Conservation (phyloP, 2,888 invertebrate genomes). For the Caenorhabditis panamensis region DNA sequence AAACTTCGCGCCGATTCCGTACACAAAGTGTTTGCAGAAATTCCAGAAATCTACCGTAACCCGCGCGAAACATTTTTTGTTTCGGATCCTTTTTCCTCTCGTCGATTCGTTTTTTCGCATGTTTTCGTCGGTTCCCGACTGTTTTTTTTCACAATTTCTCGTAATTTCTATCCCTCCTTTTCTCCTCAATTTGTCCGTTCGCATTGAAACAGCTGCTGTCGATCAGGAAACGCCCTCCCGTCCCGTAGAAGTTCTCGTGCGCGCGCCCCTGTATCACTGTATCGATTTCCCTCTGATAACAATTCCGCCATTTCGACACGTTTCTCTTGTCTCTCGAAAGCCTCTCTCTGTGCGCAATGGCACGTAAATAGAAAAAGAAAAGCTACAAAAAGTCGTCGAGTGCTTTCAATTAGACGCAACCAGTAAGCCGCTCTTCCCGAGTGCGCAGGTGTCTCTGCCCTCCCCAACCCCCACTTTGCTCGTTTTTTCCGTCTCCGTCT, state of each 20-base stretch:
- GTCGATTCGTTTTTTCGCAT: neutral
- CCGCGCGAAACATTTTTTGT: slow-evolving; percentile 1
- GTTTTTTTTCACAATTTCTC: neutral
- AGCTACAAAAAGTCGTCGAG: slow-evolving; percentile 49
- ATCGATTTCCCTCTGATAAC: slow-evolving; percentile 52
- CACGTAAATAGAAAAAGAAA: slow-evolving; percentile 2
- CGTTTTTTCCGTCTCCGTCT: slow-evolving; percentile 39
- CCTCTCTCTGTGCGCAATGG: slow-evolving; percentile 8
- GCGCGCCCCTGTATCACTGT: slow-evolving; percentile 52
- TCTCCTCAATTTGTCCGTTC: neutral
- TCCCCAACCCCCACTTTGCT: slow-evolving; percentile 41
- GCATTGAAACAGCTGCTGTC: slow-evolving; percentile 19
- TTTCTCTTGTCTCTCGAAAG: slow-evolving; percentile 24
- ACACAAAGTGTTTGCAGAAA: slow-evolving; percentile 3
- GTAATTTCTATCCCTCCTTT: neutral
- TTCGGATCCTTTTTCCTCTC: too few relatives aligned
- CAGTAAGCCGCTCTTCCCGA: slow-evolving; percentile 48
- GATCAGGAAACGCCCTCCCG: slow-evolving; percentile 39
- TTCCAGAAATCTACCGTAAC: too few relatives aligned
- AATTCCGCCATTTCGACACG: slow-evolving; percentile 52
- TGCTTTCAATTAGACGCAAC: slow-evolving; percentile 59
- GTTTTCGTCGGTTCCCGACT: neutral
- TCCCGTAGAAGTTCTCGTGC: slow-evolving; percentile 15
- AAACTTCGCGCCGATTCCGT: neutral
- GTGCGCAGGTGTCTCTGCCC: slow-evolving; percentile 56